Conservation (phyloP, 53 echinoderm and acorn worm species). For the Zoroaster sp. region DNA sequence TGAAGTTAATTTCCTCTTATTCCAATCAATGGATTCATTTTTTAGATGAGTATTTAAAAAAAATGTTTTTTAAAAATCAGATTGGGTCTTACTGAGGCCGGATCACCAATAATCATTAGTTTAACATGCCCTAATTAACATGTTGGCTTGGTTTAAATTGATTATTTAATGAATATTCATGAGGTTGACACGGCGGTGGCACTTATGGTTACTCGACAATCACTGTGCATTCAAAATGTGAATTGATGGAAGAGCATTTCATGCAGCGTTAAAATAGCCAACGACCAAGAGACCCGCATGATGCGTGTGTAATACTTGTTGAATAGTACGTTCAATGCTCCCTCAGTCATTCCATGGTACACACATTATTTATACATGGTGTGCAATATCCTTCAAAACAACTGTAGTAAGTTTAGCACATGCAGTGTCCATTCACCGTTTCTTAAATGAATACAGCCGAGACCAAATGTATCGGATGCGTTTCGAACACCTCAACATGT, state of each 20-base stretch:
- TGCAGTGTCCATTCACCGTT: neutral
- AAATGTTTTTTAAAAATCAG: no score
- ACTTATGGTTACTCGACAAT: neutral
- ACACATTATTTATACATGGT: neutral
- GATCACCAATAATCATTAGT: no score
- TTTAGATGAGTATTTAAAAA: no score
- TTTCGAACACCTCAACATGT: neutral
- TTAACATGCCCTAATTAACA: no score
- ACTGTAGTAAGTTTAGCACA: neutral
- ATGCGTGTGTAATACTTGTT: neutral
- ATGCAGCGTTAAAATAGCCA: neutral
- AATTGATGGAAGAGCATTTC: slow-evolving; percentile 15
- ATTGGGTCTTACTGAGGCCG: no score
- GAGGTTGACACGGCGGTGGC: no score
- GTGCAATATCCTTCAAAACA: neutral
- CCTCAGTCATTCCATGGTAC: neutral
- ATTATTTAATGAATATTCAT: no score
- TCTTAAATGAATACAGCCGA: neutral
- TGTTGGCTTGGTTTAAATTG: no score
- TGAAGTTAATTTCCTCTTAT: no score
- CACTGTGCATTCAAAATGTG: slow-evolving; percentile 8
- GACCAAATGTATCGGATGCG: neutral
- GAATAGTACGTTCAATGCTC: neutral
- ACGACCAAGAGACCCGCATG: neutral
- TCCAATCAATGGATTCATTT: no score